These are phyloP conservation scores for Melangyna quadrimaculata DNA, from an alignment of 2,888 invertebrate species.

Conservation along the genomic window DNA sequence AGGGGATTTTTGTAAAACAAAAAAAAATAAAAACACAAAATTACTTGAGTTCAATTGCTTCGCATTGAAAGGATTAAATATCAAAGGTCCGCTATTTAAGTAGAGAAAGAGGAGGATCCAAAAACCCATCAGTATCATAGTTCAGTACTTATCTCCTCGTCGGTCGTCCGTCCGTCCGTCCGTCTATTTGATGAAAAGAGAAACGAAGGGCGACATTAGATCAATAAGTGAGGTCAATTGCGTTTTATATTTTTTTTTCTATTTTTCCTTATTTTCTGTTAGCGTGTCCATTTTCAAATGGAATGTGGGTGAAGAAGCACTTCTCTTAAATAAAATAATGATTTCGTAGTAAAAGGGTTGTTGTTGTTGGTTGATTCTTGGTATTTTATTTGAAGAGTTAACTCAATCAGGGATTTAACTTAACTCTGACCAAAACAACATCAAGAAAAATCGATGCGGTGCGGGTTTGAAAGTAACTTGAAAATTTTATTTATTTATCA, in stretches of 20 bases:
- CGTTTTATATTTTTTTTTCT: constrained; percentile 25
- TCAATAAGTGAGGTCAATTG: constrained; percentile 70
- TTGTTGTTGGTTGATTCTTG: neutral
- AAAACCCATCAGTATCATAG: neutral
- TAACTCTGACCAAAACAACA: constrained; percentile 18
- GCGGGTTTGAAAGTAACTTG: constrained; percentile 37
- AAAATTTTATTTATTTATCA: constrained; percentile 53
- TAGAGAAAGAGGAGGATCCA: neutral
- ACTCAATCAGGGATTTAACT: constrained; percentile 51
- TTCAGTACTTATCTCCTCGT: neutral
- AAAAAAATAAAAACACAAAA: constrained; percentile 39
- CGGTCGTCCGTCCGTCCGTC: too few species aligned
- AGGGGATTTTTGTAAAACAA: constrained; percentile 53
- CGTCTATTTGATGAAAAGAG: neutral
- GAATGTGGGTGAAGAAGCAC: constrained; percentile 52
- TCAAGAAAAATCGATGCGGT: constrained; percentile 36
- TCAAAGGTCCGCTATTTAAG: constrained; percentile 57
- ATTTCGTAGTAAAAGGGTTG: constrained; percentile 43
- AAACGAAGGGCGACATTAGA: constrained; percentile 27
- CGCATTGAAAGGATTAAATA: constrained; percentile 61
- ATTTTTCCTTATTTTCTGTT: constrained; percentile 40
- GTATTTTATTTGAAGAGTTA: neutral
- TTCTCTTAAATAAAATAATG: constrained; percentile 15
- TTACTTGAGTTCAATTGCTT: constrained; percentile 72
- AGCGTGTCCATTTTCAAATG: constrained; percentile 54